These are phyloP conservation scores for Papilio helenus DNA, from an alignment of 1,140 invertebrate genomes.

Conservation along the genomic window DNA sequence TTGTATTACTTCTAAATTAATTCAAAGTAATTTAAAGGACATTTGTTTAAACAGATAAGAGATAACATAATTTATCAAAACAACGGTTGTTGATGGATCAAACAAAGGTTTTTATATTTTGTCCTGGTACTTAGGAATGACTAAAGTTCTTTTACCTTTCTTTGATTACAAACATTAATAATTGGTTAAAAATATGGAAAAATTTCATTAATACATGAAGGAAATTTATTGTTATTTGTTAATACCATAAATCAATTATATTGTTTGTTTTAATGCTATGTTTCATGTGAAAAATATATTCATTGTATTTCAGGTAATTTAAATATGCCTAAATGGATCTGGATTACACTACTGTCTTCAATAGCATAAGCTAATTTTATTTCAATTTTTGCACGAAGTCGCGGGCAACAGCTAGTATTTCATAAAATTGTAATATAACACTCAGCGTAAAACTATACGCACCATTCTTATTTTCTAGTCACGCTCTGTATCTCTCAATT, in stretches of 20 bases:
- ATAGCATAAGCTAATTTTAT: too few relatives aligned
- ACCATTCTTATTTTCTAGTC: slow-evolving; percentile 22
- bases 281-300: background rate
- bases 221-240: background rate
- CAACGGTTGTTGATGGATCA: background rate
- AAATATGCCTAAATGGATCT: too few relatives aligned
- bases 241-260: too few relatives aligned
- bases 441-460: slow-evolving; percentile 4
- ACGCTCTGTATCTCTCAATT: slow-evolving; percentile 14
- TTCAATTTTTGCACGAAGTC: background rate
- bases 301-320: background rate
- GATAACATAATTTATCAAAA: background rate
- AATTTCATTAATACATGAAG: background rate
- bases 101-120: slow-evolving; percentile 6
- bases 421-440: slow-evolving; percentile 2
- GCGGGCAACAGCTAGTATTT: background rate
- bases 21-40: background rate
- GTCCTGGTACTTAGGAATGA: background rate
- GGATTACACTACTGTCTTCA: too few relatives aligned
- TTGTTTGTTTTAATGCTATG: background rate
- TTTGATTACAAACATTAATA: background rate
- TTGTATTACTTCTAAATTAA: background rate
- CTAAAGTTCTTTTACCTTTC: slow-evolving; percentile 1
- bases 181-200: background rate
- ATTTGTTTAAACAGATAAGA: background rate